Evolutionary conservation across 2,888 invertebrate genomes (phyloP), one percentile per base, ranked within the genome.

Genomic region (Lucinisca nassula): DNA sequence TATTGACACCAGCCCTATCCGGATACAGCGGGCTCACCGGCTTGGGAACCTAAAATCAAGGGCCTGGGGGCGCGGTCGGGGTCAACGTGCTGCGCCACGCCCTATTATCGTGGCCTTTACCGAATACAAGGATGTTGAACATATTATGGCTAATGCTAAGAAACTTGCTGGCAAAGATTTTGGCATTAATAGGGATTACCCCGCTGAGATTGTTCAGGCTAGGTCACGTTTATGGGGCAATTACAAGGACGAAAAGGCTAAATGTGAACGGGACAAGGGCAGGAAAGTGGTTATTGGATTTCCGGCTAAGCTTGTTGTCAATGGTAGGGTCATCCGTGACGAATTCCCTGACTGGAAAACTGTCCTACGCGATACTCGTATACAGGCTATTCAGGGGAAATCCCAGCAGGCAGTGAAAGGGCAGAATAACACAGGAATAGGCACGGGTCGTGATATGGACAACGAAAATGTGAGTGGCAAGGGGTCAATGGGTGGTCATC

Each of bases 101-200:
- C 55, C 55, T 12, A 55, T 55, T n/a, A 55, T 55, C 21, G 55
- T 55, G 55, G 14, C 12, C 24, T 55, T 55, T 55, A 12, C 21
- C 21, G 55, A 55, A n/a, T 55, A 61, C 21, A 3, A 24, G 32
- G 79, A 79, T 45, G 24, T 40, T 37, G 24, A 79, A 21, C 8
- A 1, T 0, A 40, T 79, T 17, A 37, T 79, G 4, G 38, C 67
- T 4, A 67, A 61, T 79, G 79, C 79, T 21, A 27, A 40, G 21
- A 79, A 67, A 67, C 49, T 79, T 1, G 61, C 61, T 40, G 67
- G 67, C 6, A n/a, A 12, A 17, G 32, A 79, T 8, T 51, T 30
- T 4, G 45, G 79, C 38, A 79, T 79, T 12, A 79, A 67, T 24
- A 10, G 70, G 12, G 79, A 79, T 32, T 79, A 37, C 32, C 79